Base-by-base conservation (phyloP, 2,797 vertebrate genomes). In the Macropus fuliginosus region DNA sequence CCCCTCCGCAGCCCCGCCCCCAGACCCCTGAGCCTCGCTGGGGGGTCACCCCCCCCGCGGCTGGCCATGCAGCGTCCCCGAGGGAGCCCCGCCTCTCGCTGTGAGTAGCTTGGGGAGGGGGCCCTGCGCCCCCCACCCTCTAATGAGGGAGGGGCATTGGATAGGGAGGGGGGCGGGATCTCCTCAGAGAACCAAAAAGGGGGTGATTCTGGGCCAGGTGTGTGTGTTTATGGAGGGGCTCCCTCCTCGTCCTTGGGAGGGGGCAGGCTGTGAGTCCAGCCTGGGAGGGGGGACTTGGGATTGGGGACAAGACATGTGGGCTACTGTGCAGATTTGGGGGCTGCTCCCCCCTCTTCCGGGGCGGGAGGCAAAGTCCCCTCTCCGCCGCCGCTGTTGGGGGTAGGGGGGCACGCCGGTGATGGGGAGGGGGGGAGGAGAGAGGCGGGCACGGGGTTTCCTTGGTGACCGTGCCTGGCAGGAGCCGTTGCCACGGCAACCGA, bases 401-500 rank as follows among this genome's bases (percentile, higher is more conserved):
- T 56, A 52, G 89, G 54, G 96, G 97, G 95, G 87, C 91, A 28
- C 29, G 94, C 93, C 92, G 56, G 96, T 28, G 97, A 95, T 94
- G 50, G 1, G 27, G 6, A 54, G n/a, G 96, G 91, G 96, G 96
- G 96, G 96, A 94, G 92, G 96, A 95, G 94, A 95, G 96, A 97
- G 96, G 93, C 97, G 96, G 98, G 95, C 94, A 96, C 96, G 96
- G 97, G 96, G 97, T 96, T 96, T 97, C 96, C 97, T 97, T 96
- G 97, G 97, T 96, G 97, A 97, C 97, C 95, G 97, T 96, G 97
- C 97, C 96, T 96, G 97, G 95, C 96, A 97, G 94, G 97, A 98
- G 96, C 97, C 91, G 97, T 98, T 98, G 97, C 97, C 95, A n/a
- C 97, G 97, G 97, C 96, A 98, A 98, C 98, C 92, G 55, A 95